Base-by-base conservation (phyloP, 2,888 invertebrate species). In the Rugalucina vietnamica region DNA sequence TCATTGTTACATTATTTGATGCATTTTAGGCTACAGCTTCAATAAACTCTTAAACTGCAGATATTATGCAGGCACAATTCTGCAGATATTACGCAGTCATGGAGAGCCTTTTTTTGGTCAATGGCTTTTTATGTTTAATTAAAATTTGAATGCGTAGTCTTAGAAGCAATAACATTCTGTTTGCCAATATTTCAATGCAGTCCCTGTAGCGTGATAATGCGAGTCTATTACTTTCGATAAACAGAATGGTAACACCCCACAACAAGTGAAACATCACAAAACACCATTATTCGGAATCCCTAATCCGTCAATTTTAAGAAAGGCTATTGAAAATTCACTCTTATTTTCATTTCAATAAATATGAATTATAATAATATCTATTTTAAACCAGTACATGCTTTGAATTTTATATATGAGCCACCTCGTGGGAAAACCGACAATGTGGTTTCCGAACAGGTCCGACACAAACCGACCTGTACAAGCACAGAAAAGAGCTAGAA, bases 191-290 rank as follows among this genome's bases (percentile, higher is more conserved):
- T 65, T 65, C 65, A 65, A 65, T 34, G 3, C 3, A 18, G 1
- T 34, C 34, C 29, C 65, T 34, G 34, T 65, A 65, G 65, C 65
- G 65, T 65, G 65, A 65, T 65, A 65, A 65, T 65, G 65, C 34
- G 34, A 34, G 65, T 65, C 65, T 65, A 65, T 65, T 43, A 21
- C 65, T 3, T 21, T 10, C 65, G 65, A 65, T 65, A 65, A 65
- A 65, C 65, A 65, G 65, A 34, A 24, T 10, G 18, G 21, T n/a
- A 34, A 65, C 65, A 65, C 21, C 65, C 65, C 65, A 65, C 65
- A 65, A 65, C 65, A 65, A 65, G n/a, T 21, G 34, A 65, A 34
- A 1, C 65, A 34, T 65, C 65, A 65, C 65, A 65, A 65, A 65
- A 65, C 34, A 12, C 34, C 32, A 65, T 65, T 65, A 65, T 65